Percentiles rank a stretch among this genome's conserved stretches.
Evolutionary conservation across 1,140 invertebrate genomes (phyloP).

Genomic region (Monochamus saltuarius): DNA sequence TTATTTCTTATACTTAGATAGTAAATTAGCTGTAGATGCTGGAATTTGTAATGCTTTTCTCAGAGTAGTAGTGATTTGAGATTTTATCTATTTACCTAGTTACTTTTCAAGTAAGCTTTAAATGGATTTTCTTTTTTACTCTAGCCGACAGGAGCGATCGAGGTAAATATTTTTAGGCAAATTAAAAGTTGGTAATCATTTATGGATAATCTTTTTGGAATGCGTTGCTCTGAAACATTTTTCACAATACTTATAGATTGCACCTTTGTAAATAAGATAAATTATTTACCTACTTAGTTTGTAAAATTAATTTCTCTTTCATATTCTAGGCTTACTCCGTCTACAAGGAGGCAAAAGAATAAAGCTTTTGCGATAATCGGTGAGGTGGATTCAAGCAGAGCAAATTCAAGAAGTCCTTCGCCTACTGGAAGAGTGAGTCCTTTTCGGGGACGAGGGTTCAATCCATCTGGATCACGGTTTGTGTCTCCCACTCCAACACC

Average conservation of each 20-base stretch:
- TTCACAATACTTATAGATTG: too few species aligned
- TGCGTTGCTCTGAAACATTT: too few species aligned
- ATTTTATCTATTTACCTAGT: too few species aligned
- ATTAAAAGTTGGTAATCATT: not conserved
- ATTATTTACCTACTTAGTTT: too few species aligned
- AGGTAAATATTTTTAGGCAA: slow-evolving; percentile 8
- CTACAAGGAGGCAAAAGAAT: slow-evolving; percentile 52
- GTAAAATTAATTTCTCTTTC: not conserved
- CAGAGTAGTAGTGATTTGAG: too few species aligned
- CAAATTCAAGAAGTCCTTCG: slow-evolving; percentile 53
- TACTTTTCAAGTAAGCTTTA: too few species aligned
- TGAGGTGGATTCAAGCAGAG: slow-evolving; percentile 51
- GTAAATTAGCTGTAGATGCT: too few species aligned
- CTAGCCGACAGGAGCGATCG: slow-evolving; percentile 13
- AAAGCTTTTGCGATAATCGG: slow-evolving; percentile 63
- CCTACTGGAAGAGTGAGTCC: slow-evolving; percentile 57
- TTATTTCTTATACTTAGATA: too few species aligned
- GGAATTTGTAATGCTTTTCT: too few species aligned
- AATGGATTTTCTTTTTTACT: slow-evolving; percentile 8
- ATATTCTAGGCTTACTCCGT: slow-evolving; percentile 47
- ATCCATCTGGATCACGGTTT: slow-evolving; percentile 48
- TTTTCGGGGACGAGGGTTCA: slow-evolving; percentile 60
- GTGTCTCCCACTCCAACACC: slow-evolving; percentile 45
- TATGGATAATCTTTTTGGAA: too few species aligned
- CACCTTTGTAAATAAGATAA: too few species aligned